Evolutionary conservation across 1,140 invertebrate species (phyloP).

Genomic region (Harlomillsia oculata): DNA sequence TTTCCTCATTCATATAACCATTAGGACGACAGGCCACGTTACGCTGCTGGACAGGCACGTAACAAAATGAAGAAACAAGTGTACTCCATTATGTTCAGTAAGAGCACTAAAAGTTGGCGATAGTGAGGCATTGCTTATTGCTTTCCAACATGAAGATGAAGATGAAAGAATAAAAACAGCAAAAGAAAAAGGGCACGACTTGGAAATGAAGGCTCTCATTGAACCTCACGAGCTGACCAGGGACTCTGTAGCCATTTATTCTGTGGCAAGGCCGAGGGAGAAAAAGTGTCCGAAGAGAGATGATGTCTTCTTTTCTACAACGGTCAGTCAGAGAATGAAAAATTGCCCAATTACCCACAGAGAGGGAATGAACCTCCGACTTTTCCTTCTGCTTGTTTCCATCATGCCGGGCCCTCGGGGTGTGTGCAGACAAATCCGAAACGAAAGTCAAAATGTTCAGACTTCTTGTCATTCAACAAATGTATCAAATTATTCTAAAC

Average conservation of each 20-base stretch:
- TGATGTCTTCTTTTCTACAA: constrained; percentile 28
- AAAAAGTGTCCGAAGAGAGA: constrained; percentile 13
- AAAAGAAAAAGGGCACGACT: not conserved
- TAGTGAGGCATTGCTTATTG: too few species aligned
- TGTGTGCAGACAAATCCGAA: constrained; percentile 2
- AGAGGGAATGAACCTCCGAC: constrained; percentile 13
- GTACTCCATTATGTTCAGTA: too few species aligned
- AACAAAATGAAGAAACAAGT: not conserved
- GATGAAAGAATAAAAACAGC: not conserved
- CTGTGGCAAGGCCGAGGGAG: not conserved
- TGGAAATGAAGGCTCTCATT: not conserved
- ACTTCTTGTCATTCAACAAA: too few species aligned
- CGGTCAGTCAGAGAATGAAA: constrained; percentile 30
- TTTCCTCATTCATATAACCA: too few species aligned
- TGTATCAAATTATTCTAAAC: too few species aligned
- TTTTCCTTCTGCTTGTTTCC: constrained; percentile 2
- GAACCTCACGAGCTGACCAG: not conserved
- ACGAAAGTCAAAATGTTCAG: too few species aligned
- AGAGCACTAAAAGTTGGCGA: too few species aligned
- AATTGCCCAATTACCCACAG: constrained; percentile 29
- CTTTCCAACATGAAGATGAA: too few species aligned
- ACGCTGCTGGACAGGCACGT: not conserved
- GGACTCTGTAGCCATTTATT: not conserved
- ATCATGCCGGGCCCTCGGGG: constrained; percentile 21
- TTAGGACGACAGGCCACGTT: too few species aligned